A percentile compares a stretch with the other conserved stretches of the same genome.
Evolutionary conservation across 2,888 invertebrate genomes (phyloP).

Genomic region (Drosophila buzzatii): DNA sequence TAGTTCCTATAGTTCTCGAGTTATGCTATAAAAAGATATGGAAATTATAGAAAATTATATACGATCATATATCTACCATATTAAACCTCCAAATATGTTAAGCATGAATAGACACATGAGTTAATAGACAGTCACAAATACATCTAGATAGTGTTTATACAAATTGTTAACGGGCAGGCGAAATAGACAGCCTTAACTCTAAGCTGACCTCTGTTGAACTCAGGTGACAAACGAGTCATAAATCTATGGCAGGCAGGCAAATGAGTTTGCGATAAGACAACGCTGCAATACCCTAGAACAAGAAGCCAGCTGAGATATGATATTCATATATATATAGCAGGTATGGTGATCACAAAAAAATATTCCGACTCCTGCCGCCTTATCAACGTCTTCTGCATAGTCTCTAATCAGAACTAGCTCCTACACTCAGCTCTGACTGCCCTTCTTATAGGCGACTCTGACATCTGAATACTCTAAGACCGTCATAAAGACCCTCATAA

Average conservation of each 20-base stretch:
- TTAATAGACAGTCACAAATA: no score
- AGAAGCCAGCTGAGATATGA: not conserved
- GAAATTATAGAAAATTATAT: not conserved
- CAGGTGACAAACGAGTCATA: slow-evolving; percentile 1
- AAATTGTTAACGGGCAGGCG: not conserved
- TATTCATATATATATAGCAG: not conserved
- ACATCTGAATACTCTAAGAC: not conserved
- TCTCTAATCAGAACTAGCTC: not conserved
- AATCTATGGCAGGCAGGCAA: not conserved
- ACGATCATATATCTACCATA: not conserved
- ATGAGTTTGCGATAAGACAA: not conserved
- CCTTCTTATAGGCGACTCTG: not conserved
- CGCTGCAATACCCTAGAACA: slow-evolving; percentile 12
- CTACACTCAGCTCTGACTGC: not conserved
- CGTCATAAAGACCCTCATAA: not conserved
- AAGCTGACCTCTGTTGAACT: slow-evolving; percentile 9
- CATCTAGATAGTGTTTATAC: no score
- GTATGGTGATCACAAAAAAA: not conserved
- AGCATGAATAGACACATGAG: no score
- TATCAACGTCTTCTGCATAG: not conserved
- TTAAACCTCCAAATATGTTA: no score
- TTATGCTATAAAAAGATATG: not conserved
- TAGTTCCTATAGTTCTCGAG: not conserved
- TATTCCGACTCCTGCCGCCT: not conserved
- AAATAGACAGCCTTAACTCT: not conserved